These are phyloP conservation scores for Xyrichtys novacula DNA, from an alignment of 2,797 vertebrate species.

Conservation along the genomic window DNA sequence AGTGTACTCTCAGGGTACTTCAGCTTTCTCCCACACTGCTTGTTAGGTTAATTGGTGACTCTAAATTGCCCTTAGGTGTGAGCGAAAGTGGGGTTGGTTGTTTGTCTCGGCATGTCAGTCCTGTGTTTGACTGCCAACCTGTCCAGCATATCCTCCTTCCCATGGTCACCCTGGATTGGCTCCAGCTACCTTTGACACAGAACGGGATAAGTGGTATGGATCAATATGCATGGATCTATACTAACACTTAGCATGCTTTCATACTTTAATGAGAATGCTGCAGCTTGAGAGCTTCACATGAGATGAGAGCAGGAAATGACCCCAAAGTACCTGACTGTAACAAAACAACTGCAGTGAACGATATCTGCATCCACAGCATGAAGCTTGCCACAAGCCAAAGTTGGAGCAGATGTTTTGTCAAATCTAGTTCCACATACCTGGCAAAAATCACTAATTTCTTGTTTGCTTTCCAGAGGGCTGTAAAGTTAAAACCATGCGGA, in stretches of 20 bases:
- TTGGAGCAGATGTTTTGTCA: constrained; percentile 71
- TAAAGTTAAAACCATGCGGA: constrained; percentile 73
- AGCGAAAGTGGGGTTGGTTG: too few relatives aligned
- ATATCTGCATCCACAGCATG: constrained; percentile 55
- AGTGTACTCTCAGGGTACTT: too few relatives aligned
- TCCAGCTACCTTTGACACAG: too few relatives aligned
- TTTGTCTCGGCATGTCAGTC: too few relatives aligned
- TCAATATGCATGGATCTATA: not conserved
- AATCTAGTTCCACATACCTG: constrained; percentile 58
- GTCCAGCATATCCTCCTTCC: too few relatives aligned
- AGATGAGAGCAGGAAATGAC: constrained; percentile 15
- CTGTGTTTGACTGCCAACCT: too few relatives aligned
- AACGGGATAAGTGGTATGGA: too few relatives aligned
- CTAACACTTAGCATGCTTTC: not conserved
- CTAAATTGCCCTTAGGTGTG: too few relatives aligned
- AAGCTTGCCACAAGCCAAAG: constrained; percentile 59
- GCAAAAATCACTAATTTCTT: constrained; percentile 71
- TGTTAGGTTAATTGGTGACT: too few relatives aligned
- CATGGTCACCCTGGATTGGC: too few relatives aligned
- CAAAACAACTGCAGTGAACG: constrained; percentile 40
- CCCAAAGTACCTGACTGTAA: constrained; percentile 24
- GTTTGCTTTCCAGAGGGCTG: constrained; percentile 72
- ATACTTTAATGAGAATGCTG: not conserved
- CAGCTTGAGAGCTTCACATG: not conserved
- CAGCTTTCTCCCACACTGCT: too few relatives aligned